Conservation (phyloP, 1,140 invertebrate genomes). For the Trichomalopsis sarcophagae region DNA sequence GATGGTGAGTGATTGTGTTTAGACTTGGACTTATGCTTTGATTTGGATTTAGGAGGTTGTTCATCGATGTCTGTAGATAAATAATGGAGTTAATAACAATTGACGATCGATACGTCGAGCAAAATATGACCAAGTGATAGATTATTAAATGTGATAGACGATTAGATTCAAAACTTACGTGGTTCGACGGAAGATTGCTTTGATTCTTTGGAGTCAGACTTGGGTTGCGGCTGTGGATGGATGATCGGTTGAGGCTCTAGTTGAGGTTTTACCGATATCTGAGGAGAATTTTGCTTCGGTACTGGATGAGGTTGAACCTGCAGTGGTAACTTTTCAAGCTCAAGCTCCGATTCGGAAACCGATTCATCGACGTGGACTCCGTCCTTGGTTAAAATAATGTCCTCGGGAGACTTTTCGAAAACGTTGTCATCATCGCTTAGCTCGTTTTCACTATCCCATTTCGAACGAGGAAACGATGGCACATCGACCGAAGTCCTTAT, state of each 20-base stretch:
- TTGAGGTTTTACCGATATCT: background rate
- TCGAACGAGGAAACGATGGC: conserved; percentile 67
- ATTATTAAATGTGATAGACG: too few relatives aligned
- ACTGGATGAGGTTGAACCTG: background rate
- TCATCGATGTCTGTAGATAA: conserved; percentile 30
- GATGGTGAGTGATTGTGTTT: conserved; percentile 39
- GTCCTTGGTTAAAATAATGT: conserved; percentile 22
- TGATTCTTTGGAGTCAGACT: conserved; percentile 14
- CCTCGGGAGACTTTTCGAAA: conserved; percentile 28
- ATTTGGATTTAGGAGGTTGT: conserved; percentile 16
- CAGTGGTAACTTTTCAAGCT: conserved; percentile 18
- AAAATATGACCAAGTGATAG: background rate
- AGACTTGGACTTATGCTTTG: conserved; percentile 28
- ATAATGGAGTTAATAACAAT: background rate
- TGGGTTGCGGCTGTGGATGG: background rate
- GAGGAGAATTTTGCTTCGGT: background rate
- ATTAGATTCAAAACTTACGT: conserved; percentile 24
- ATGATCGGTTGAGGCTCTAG: background rate
- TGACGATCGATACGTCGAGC: background rate
- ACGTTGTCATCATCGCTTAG: conserved; percentile 57
- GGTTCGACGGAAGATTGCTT: conserved; percentile 15
- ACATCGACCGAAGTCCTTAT: conserved; percentile 49
- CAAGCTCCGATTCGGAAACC: conserved; percentile 31
- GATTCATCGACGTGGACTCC: background rate
- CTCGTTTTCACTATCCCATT: conserved; percentile 70